These are phyloP conservation scores for Lethrus apterus DNA, from an alignment of 1,140 invertebrate genomes.

Conservation along the genomic window DNA sequence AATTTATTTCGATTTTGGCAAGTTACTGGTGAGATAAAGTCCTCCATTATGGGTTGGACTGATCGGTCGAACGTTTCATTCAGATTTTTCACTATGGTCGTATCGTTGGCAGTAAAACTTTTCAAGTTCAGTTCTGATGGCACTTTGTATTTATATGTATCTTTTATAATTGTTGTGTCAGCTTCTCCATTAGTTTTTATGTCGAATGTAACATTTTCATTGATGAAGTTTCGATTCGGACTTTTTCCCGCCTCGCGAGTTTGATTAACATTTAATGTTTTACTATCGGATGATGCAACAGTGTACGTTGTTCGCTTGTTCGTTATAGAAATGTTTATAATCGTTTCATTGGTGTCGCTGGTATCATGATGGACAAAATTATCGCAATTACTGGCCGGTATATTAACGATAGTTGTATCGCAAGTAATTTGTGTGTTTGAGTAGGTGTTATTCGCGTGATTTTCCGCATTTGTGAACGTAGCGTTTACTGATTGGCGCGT, in stretches of 20 bases:
- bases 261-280: constrained; percentile 6
- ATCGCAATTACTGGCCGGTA: background rate
- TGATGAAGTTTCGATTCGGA: background rate
- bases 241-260: background rate
- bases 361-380: constrained; percentile 4
- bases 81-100: constrained; percentile 3
- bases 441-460: background rate
- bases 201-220: constrained; percentile 5
- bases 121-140: constrained; percentile 8
- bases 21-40: background rate
- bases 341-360: constrained; percentile 2
- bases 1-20: background rate
- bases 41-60: background rate
- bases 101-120: constrained; percentile 6
- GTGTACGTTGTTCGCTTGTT: background rate
- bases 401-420: constrained; percentile 9
- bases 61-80: constrained; percentile 8
- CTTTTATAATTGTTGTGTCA: constrained; percentile 1
- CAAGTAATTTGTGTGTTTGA: constrained; percentile 7
- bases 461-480: background rate
- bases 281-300: no score
- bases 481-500: no score
- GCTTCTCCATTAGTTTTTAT: background rate
- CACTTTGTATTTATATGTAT: constrained; percentile 1
- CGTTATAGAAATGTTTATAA: constrained; percentile 8